A percentile compares a stretch with the other conserved stretches of the same genome.
phyloP scores from a whole-genome alignment of 35 echinoderm and acorn worm genomes.

The Ophiothrix spiculata region DNA sequence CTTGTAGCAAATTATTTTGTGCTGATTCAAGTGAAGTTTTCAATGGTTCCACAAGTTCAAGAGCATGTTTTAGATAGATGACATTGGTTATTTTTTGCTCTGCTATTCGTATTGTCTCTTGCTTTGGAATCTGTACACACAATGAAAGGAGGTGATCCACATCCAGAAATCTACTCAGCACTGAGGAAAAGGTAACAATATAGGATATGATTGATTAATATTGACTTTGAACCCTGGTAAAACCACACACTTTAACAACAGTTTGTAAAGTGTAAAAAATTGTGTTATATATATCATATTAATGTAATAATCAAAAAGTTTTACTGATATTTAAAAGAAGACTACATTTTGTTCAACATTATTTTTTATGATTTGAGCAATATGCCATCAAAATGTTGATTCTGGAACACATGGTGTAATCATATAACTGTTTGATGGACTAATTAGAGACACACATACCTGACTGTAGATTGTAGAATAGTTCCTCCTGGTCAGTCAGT shows the following conservation, averaged over 20 bases:
- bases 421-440: too few relatives aligned
- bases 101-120: conserved; percentile 81
- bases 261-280: too few relatives aligned
- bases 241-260: too few relatives aligned
- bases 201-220: not conserved
- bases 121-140: conserved; percentile 97
- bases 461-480: conserved; percentile 92
- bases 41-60: conserved; percentile 82
- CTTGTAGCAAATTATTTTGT: conserved; percentile 70
- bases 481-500: conserved; percentile 82
- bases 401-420: too few relatives aligned
- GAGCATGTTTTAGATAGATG: conserved; percentile 89
- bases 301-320: too few relatives aligned
- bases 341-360: too few relatives aligned
- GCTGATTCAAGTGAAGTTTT: conserved; percentile 54
- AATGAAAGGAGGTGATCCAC: conserved; percentile 93
- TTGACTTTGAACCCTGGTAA: too few relatives aligned
- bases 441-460: too few relatives aligned
- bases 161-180: conserved; percentile 78
- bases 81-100: conserved; percentile 88
- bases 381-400: too few relatives aligned
- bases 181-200: conserved; percentile 30
- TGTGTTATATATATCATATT: too few relatives aligned
- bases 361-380: too few relatives aligned
- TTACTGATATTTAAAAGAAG: too few relatives aligned